Evolutionary conservation across 2,797 vertebrate species (phyloP).

Genomic region (Malacoraja senta): DNA sequence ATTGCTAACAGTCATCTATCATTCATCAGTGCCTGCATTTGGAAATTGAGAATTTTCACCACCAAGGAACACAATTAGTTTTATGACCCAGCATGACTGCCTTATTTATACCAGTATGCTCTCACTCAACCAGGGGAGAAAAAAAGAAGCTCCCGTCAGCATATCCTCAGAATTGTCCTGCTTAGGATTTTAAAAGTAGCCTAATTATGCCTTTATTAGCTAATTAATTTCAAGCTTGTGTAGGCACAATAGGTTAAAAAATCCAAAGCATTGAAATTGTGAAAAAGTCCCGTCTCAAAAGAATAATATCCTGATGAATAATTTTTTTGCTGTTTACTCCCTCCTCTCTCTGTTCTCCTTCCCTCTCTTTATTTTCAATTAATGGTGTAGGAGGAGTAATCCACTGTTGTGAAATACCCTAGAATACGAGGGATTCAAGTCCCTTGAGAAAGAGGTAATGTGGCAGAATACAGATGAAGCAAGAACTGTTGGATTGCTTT

Average conservation of each 20-base stretch:
- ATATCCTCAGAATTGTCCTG: conserved; percentile 42
- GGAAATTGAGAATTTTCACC: conserved; percentile 58
- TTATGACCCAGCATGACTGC: conserved; percentile 55
- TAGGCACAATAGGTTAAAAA: conserved; percentile 32
- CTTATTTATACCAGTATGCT: conserved; percentile 44
- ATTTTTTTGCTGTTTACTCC: not conserved
- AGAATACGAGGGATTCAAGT: not conserved
- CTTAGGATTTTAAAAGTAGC: conserved; percentile 48
- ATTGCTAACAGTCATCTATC: conserved; percentile 57
- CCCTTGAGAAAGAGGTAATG: not conserved
- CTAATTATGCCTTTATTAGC: conserved; percentile 45
- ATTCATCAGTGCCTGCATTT: conserved; percentile 48
- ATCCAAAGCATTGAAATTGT: conserved; percentile 26
- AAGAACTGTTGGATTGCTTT: not conserved
- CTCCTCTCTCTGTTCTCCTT: not conserved
- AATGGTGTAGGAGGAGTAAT: not conserved
- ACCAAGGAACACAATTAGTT: conserved; percentile 58
- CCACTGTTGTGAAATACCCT: not conserved
- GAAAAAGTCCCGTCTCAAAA: conserved; percentile 21
- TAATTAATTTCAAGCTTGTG: conserved; percentile 40
- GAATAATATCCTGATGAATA: conserved; percentile 5
- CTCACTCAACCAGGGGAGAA: conserved; percentile 43
- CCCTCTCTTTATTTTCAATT: not conserved
- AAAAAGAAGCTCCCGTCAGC: not conserved
- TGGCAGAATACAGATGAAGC: not conserved